phyloP scores from a whole-genome alignment of 2,888 invertebrate genomes.

The Philonicus albiceps region DNA sequence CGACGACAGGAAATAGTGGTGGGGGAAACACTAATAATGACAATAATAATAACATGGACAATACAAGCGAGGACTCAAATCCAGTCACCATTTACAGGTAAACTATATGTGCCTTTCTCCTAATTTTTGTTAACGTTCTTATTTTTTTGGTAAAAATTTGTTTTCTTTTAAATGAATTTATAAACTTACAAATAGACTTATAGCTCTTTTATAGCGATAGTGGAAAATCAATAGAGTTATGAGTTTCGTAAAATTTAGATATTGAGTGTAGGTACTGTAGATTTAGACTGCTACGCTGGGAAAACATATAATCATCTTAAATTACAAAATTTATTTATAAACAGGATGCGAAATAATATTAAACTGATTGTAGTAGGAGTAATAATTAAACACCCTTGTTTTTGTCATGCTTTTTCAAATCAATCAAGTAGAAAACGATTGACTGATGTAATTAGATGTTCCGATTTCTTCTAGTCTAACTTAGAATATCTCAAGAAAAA shows the following conservation, averaged over 20 bases:
- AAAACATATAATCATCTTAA: not conserved
- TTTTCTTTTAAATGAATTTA: not conserved
- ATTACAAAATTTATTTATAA: not conserved
- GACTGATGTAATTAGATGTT: too few relatives aligned
- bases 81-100: conserved; percentile 91
- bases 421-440: too few relatives aligned
- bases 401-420: too few relatives aligned
- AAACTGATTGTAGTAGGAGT: not conserved
- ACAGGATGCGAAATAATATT: too few relatives aligned
- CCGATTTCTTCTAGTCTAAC: too few relatives aligned
- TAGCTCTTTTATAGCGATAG: not conserved
- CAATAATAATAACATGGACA: conserved; percentile 78
- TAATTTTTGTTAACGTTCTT: not conserved
- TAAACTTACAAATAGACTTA: not conserved
- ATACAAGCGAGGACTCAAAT: conserved; percentile 86
- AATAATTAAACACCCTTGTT: too few relatives aligned
- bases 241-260: not conserved
- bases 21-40: conserved; percentile 61
- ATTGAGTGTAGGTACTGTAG: not conserved
- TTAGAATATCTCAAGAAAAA: too few relatives aligned
- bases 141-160: not conserved
- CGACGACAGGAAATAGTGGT: conserved; percentile 54
- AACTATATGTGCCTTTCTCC: conserved; percentile 49
- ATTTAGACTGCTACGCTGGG: not conserved
- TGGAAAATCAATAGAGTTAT: not conserved